phyloP scores from a whole-genome alignment of 2,113 vertebrate genomes.

The Pseudorhombus dupliciocellatus region DNA sequence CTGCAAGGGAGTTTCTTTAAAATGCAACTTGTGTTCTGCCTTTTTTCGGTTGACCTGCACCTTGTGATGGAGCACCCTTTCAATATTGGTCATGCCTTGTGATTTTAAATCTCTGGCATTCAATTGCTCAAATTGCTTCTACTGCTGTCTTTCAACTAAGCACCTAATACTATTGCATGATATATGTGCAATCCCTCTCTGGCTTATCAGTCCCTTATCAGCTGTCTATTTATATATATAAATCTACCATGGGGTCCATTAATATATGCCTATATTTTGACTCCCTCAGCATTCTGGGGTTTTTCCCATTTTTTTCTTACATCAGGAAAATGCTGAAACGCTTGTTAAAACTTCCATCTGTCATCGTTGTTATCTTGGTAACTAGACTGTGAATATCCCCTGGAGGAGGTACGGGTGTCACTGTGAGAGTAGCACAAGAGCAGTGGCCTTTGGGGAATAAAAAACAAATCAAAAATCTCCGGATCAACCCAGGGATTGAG shows the following conservation, averaged over 20 bases:
- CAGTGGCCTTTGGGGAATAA: constrained; percentile 20
- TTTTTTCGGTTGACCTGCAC: constrained; percentile 8
- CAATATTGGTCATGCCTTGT: constrained; percentile 57
- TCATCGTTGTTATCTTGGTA: constrained; percentile 65
- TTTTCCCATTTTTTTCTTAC: constrained; percentile 39
- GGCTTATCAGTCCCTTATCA: constrained; percentile 62
- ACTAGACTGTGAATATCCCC: constrained; percentile 63
- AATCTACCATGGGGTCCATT: constrained; percentile 52
- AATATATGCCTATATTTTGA: constrained; percentile 71
- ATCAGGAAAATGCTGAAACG: constrained; percentile 66
- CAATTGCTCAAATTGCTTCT: constrained; percentile 55
- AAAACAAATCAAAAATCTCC: not conserved
- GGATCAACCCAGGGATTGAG: constrained; percentile 36
- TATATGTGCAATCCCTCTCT: constrained; percentile 46
- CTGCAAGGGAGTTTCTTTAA: not conserved
- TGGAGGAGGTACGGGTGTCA: constrained; percentile 40
- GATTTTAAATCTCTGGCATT: constrained; percentile 53
- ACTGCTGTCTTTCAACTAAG: constrained; percentile 49
- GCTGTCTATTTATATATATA: constrained; percentile 54
- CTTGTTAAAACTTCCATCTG: constrained; percentile 71
- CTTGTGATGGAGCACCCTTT: constrained; percentile 47
- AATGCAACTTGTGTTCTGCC: not conserved
- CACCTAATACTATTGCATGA: constrained; percentile 45
- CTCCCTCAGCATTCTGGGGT: constrained; percentile 60
- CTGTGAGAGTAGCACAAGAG: constrained; percentile 32